Conservation (phyloP, 2,797 vertebrate species). For the Pseudomugil tenellus region DNA sequence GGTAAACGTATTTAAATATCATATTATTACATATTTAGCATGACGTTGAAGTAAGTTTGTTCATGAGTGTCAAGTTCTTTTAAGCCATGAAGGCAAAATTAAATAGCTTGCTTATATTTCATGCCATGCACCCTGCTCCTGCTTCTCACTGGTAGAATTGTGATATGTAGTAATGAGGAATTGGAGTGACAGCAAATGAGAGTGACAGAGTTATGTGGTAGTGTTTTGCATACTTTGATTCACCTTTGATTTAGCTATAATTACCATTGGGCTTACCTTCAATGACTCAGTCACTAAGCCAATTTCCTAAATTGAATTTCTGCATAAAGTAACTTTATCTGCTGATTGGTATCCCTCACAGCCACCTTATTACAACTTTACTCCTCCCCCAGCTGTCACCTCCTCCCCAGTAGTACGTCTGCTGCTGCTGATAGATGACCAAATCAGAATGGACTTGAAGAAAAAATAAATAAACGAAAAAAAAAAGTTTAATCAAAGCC, state of each 20-base stretch:
- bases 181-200: conserved; percentile 17
- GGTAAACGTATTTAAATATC: conserved; percentile 5
- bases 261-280: conserved; percentile 78
- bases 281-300: conserved; percentile 72
- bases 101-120: conserved; percentile 40
- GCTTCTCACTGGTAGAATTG: conserved; percentile 43
- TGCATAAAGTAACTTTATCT: conserved; percentile 74
- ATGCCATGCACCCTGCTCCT: conserved; percentile 34
- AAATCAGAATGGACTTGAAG: conserved; percentile 42
- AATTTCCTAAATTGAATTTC: conserved; percentile 79
- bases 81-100: conserved; percentile 35
- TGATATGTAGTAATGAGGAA: conserved; percentile 62
- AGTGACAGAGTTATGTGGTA: conserved; percentile 44
- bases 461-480: no score
- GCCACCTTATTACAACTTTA: conserved; percentile 67
- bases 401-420: conserved; percentile 10
- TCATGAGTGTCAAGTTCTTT: conserved; percentile 36
- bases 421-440: conserved; percentile 51
- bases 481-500: conserved; percentile 43
- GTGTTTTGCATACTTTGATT: conserved; percentile 75
- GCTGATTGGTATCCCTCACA: conserved; percentile 72
- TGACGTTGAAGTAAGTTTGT: conserved; percentile 16
- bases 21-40: conserved; percentile 22
- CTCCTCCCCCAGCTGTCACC: conserved; percentile 15
- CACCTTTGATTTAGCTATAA: conserved; percentile 81